Evolutionary conservation across 2,797 vertebrate genomes (phyloP).

Genomic region (Falco berigora): DNA sequence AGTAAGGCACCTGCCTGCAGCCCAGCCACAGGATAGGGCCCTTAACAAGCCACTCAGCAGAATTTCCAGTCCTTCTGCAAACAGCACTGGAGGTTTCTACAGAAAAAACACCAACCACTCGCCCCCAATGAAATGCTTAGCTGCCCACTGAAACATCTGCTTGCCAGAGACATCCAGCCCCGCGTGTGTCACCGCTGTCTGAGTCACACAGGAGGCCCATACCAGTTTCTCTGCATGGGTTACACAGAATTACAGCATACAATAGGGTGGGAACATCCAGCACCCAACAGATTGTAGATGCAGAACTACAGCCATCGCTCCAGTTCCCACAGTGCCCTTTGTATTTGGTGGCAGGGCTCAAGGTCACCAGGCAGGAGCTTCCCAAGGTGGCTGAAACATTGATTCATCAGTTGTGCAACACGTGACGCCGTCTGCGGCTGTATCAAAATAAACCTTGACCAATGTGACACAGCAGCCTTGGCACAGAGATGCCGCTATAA

Average conservation of each 20-base stretch:
- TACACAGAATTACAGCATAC: background rate
- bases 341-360: background rate
- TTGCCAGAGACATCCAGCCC: background rate
- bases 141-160: conserved; percentile 34
- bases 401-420: background rate
- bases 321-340: background rate
- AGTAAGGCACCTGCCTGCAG: background rate
- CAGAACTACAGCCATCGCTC: background rate
- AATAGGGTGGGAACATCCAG: background rate
- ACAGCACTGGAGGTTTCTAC: background rate
- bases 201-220: background rate
- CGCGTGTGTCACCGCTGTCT: background rate
- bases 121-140: background rate
- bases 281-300: background rate
- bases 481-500: background rate
- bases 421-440: fast-evolving
- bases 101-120: background rate
- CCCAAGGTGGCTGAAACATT: background rate
- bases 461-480: background rate
- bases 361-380: background rate
- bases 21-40: fast-evolving
- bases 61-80: background rate
- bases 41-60: background rate
- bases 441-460: background rate
- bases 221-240: background rate